These are phyloP conservation scores for Phorcus lineatus DNA, from an alignment of 2,888 invertebrate genomes.

Conservation along the genomic window DNA sequence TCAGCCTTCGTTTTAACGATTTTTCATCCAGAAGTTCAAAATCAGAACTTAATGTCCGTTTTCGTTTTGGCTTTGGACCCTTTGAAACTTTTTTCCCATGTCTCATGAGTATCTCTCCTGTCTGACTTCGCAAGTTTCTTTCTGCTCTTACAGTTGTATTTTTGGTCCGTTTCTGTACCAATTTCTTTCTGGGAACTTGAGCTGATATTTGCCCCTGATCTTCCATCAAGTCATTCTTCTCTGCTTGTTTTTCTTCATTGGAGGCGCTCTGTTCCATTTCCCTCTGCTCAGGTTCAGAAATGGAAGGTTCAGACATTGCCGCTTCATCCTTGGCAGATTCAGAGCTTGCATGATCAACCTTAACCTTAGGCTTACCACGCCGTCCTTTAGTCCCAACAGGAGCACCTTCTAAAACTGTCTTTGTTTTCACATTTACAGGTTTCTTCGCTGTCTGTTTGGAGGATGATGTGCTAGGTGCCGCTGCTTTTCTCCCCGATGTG, in stretches of 20 bases:
- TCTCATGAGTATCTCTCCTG: not conserved
- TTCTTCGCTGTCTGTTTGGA: not conserved
- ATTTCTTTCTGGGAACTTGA: not conserved
- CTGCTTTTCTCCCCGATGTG: not conserved
- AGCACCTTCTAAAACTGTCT: not conserved
- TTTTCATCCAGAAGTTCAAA: constrained; percentile 48
- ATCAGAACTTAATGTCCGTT: constrained; percentile 55
- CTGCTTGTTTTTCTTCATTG: too few relatives aligned
- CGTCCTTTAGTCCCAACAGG: not conserved
- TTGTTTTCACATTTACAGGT: not conserved
- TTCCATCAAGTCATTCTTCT: too few relatives aligned
- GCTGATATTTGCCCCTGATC: not conserved
- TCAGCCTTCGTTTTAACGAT: constrained; percentile 25
- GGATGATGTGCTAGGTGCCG: not conserved
- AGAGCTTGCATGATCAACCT: not conserved
- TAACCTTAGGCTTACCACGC: not conserved
- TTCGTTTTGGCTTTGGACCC: constrained; percentile 39
- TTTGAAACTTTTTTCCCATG: constrained; percentile 11
- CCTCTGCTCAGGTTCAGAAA: too few relatives aligned
- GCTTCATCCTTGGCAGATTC: not conserved
- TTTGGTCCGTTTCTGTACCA: not conserved
- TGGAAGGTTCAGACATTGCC: too few relatives aligned
- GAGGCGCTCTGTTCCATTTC: too few relatives aligned
- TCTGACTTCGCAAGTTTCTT: not conserved
- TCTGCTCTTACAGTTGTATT: not conserved